Evolutionary conservation across 92 coral and sea anemone species (phyloP).

Genomic region (Meandrina meandrites): DNA sequence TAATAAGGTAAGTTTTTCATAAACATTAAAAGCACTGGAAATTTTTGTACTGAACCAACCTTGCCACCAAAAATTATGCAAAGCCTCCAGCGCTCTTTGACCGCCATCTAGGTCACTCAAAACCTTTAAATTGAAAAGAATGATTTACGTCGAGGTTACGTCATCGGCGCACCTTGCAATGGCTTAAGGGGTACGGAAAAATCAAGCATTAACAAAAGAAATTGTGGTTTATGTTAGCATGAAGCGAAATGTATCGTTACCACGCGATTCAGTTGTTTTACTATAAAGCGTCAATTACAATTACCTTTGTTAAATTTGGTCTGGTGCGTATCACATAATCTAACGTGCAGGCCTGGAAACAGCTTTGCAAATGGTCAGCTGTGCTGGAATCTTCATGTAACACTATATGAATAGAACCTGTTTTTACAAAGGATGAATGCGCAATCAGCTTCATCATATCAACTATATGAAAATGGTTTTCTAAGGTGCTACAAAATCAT

Average conservation of each 20-base stretch:
- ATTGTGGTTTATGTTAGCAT: too few relatives aligned
- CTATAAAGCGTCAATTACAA: too few relatives aligned
- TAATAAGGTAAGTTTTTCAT: too few relatives aligned
- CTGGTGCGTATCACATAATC: conserved; percentile 74
- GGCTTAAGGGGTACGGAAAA: too few relatives aligned
- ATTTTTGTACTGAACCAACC: conserved; percentile 31
- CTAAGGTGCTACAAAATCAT: background rate
- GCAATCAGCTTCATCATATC: background rate
- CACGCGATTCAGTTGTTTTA: too few relatives aligned
- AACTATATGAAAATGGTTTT: background rate
- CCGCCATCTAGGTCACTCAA: conserved; percentile 38
- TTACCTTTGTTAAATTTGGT: conserved; percentile 50
- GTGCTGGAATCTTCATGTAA: conserved; percentile 79
- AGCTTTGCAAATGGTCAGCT: conserved; percentile 75
- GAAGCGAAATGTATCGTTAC: too few relatives aligned
- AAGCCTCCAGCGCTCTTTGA: conserved; percentile 68
- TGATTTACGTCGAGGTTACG: background rate
- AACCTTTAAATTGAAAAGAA: conserved; percentile 26
- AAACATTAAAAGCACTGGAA: background rate
- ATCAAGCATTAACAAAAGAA: too few relatives aligned
- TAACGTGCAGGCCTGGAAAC: conserved; percentile 84
- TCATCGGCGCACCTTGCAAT: too few relatives aligned
- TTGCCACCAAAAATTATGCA: conserved; percentile 77
- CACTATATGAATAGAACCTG: conserved; percentile 80
- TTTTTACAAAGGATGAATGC: background rate